Percentiles rank a stretch among this genome's conserved stretches.
These are phyloP conservation scores for Allobates femoralis DNA, from an alignment of 2,797 vertebrate species.

Conservation along the genomic window DNA sequence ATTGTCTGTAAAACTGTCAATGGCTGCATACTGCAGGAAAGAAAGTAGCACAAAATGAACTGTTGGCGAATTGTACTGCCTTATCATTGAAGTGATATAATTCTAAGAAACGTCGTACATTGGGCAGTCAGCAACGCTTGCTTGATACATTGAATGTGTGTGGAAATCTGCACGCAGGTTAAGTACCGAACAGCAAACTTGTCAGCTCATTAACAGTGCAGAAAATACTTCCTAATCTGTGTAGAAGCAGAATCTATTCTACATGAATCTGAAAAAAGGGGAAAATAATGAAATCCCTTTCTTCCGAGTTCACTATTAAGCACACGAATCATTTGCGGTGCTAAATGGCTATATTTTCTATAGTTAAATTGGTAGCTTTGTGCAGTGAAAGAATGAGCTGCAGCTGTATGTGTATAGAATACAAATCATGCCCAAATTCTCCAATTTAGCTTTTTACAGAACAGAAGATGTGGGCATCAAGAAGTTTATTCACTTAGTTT, in stretches of 20 bases:
- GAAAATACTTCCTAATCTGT: background rate
- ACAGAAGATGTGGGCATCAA: conserved; percentile 40
- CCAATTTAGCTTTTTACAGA: conserved; percentile 47
- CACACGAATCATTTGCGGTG: conserved; percentile 38
- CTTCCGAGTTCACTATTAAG: conserved; percentile 34
- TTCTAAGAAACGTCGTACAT: no score
- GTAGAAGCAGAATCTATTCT: conserved; percentile 30
- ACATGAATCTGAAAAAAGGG: conserved; percentile 22
- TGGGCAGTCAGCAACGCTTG: background rate
- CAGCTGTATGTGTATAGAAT: conserved; percentile 58
- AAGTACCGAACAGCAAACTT: background rate
- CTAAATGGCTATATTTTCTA: conserved; percentile 51
- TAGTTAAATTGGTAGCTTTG: conserved; percentile 55
- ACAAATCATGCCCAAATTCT: conserved; percentile 55
- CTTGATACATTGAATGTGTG: background rate
- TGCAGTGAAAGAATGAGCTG: conserved; percentile 49
- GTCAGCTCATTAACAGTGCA: conserved; percentile 36
- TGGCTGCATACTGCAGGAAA: background rate
- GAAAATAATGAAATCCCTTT: conserved; percentile 32
- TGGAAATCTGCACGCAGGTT: background rate
- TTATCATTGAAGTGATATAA: background rate
- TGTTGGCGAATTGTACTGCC: background rate
- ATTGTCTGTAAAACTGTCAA: background rate
- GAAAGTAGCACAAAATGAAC: background rate
- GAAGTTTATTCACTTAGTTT: conserved; percentile 56